Evolutionary conservation across 2,888 invertebrate genomes (phyloP).

Genomic region (Leptinotarsa tumamoca): DNA sequence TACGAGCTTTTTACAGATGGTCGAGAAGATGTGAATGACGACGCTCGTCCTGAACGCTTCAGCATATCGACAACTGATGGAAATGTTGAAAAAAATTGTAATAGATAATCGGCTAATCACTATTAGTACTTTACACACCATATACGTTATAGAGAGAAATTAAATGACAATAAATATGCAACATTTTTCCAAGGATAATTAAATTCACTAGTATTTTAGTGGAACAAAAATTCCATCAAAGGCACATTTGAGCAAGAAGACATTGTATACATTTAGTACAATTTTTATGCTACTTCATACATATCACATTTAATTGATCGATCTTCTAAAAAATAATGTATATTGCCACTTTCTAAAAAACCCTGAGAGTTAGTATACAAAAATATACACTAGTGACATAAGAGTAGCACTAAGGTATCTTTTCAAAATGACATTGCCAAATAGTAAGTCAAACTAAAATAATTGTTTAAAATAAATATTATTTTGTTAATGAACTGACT

Average conservation of each 20-base stretch:
- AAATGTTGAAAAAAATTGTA: no score
- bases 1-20: no score
- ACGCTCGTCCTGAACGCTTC: no score
- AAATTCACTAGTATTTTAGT: constrained; percentile 39
- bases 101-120: no score
- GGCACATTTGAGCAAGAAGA: constrained; percentile 66
- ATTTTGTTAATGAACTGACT: background rate
- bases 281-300: constrained; percentile 57
- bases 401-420: constrained; percentile 47
- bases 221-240: constrained; percentile 56
- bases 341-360: constrained; percentile 60
- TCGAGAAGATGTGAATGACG: no score
- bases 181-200: constrained; percentile 46
- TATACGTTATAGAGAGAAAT: constrained; percentile 50
- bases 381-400: constrained; percentile 52
- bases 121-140: constrained; percentile 43
- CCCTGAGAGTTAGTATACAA: constrained; percentile 63
- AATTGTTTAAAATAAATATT: background rate
- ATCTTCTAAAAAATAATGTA: constrained; percentile 47
- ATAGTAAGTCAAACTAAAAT: constrained; percentile 34
- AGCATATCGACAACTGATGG: no score
- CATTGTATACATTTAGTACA: constrained; percentile 60
- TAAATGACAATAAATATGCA: constrained; percentile 48
- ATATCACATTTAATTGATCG: constrained; percentile 59
- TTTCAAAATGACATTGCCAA: constrained; percentile 40